These are phyloP conservation scores for Drosophila serrata DNA, from an alignment of 1,140 invertebrate genomes.

Conservation along the genomic window DNA sequence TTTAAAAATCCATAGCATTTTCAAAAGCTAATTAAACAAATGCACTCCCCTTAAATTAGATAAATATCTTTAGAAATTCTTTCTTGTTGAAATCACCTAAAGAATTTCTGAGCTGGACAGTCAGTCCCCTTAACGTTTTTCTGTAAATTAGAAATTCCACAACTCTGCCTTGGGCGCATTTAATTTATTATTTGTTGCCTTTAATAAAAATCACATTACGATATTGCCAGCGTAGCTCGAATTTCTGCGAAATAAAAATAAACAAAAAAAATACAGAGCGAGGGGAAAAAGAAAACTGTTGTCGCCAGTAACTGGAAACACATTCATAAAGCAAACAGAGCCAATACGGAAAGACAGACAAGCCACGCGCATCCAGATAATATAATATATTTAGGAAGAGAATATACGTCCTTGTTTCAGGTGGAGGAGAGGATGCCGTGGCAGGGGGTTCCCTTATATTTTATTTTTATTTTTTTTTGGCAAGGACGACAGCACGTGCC, in stretches of 20 bases:
- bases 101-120: constrained; percentile 9
- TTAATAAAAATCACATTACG: constrained; percentile 57
- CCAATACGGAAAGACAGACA: constrained; percentile 32
- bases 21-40: not conserved
- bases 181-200: constrained; percentile 45
- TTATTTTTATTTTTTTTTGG: not conserved
- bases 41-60: not conserved
- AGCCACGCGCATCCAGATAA: constrained; percentile 53
- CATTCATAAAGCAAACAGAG: constrained; percentile 71
- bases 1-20: not conserved
- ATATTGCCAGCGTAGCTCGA: constrained; percentile 40
- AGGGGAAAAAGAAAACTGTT: constrained; percentile 9
- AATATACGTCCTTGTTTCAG: constrained; percentile 29
- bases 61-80: not conserved
- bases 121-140: not conserved
- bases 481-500: constrained; percentile 63
- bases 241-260: constrained; percentile 24
- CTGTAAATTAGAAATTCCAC: constrained; percentile 31
- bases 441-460: too few relatives aligned
- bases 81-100: not conserved
- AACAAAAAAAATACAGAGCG: not conserved
- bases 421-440: constrained; percentile 17
- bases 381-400: constrained; percentile 37
- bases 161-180: constrained; percentile 9
- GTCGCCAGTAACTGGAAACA: constrained; percentile 55